Base-by-base conservation (phyloP, 2,888 invertebrate species). In the Plebejus melissa region DNA sequence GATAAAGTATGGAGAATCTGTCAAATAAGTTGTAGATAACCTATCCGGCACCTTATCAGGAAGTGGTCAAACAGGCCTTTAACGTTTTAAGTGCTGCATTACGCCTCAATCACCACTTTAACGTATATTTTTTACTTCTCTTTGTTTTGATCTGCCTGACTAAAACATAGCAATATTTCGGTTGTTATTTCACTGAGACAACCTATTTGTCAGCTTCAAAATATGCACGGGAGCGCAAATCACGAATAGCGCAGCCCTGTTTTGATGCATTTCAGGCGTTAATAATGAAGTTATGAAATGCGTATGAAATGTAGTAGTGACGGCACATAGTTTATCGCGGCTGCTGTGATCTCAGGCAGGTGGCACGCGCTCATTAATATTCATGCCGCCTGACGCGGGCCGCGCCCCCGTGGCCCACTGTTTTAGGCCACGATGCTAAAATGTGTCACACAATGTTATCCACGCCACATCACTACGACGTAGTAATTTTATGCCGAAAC, bases 351-450 rank as follows among this genome's bases (percentile, higher is more conserved):
- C 87, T 82, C 83, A 82, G 83, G 80, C 85, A 86, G 86, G 87
- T 87, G 85, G 84, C 82, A 82, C 82, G 84, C 84, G 82, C 83
- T 84, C 85, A 90, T 93, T 90, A 92, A 91, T 91, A 93, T 93
- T 91, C 91, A 91, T 90, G 83, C 83, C 86, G 82, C 85, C 85
- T 81, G 13, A 28, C 32, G 7, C 60, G 60, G 11, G 60, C 60
- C 28, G 60, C 22, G 60, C 60, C 32, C 65, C 65, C 32, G 65
- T 65, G 83, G 84, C 81, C 83, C 80, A 80, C 78, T 81, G 80
- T 80, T 83, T 82, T 81, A 82, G 81, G 84, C 83, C 85, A 79
- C 77, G 79, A 79, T 79, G 82, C 85, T 82, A 84, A 87, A 86
- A 83, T 83, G 81, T 82, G 80, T 81, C 81, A 81, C 81, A 80